These are phyloP conservation scores for Dexiosoma caninum DNA, from an alignment of 2,888 invertebrate genomes.

Conservation along the genomic window DNA sequence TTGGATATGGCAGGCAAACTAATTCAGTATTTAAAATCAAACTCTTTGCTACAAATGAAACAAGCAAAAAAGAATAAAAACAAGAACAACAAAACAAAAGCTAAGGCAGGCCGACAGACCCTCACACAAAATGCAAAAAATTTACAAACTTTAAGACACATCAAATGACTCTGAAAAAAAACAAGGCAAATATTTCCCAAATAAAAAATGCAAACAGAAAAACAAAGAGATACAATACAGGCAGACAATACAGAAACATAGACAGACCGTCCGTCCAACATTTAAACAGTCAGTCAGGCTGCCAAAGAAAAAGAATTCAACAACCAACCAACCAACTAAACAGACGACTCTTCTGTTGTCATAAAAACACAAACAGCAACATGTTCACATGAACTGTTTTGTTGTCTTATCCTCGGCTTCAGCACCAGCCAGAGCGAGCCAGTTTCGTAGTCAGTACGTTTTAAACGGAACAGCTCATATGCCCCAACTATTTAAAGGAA, in stretches of 20 bases:
- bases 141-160: conserved; percentile 20
- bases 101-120: conserved; percentile 14
- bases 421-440: not conserved
- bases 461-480: not conserved
- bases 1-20: not conserved
- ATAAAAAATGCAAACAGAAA: not conserved
- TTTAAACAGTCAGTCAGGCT: not conserved
- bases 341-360: conserved; percentile 1
- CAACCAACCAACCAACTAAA: not conserved
- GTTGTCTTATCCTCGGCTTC: not conserved
- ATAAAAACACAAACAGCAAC: not conserved
- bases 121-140: conserved; percentile 3
- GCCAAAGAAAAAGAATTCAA: not conserved
- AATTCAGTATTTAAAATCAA: conserved; percentile 10
- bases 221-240: conserved; percentile 3
- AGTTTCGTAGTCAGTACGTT: conserved; percentile 25
- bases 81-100: not conserved
- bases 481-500: conserved; percentile 55
- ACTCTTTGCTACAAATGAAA: not conserved
- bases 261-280: not conserved
- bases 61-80: not conserved
- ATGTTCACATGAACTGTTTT: not conserved
- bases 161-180: not conserved
- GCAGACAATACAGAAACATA: too few relatives aligned
- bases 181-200: conserved; percentile 14